Evolutionary conservation across 2,113 vertebrate genomes (phyloP), one percentile per base, ranked within the genome.

Genomic region (Rhagologus leucostigma): DNA sequence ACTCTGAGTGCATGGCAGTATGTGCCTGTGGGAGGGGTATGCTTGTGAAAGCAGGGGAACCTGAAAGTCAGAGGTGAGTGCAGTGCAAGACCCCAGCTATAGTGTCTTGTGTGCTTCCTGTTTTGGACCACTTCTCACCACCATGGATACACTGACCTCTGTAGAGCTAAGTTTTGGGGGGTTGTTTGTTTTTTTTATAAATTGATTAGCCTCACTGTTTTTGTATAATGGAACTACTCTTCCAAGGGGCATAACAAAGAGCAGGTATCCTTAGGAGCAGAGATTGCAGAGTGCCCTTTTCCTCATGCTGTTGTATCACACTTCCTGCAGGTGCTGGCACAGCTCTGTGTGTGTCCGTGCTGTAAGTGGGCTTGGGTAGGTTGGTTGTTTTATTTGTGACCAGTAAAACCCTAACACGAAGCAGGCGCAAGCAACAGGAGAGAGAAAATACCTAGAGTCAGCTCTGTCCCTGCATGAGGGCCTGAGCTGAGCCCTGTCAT

Each of bases 401-500:
- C 44, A 37, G 30, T 52, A 73, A 62, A 69, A 56, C 13, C 18
- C n/a, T 53, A 33, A 42, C 6, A 52, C 47, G n/a, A 20, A 64
- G 20, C 41, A 77, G 29, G 80, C 46, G 59, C 30, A 81, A 74
- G 59, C 68, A 86, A 52, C 13, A 49, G 59, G 37, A 62, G 29
- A 47, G 62, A 33, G 26, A 92, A 95, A 90, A 96, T 87, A 69
- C 82, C 67, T 64, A 32, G 50, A 84, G 85, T 85, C 92, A 90
- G 90, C 82, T 91, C 44, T 91, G 65, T 64, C 62, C 49, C 47
- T 68, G 47, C 13, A 12, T 59, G 56, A 79, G 62, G 75, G 70
- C 52, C 60, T 78, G 47, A 83, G 42, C 84, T 87, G 75, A 91
- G 87, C 75, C 41, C 52, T 83, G 59, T 47, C 49, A 27, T 75